A percentile compares a stretch with the other conserved stretches of the same genome.
Evolutionary conservation across 2,888 invertebrate species (phyloP).

Genomic region (Fissipunctia ypsillon): DNA sequence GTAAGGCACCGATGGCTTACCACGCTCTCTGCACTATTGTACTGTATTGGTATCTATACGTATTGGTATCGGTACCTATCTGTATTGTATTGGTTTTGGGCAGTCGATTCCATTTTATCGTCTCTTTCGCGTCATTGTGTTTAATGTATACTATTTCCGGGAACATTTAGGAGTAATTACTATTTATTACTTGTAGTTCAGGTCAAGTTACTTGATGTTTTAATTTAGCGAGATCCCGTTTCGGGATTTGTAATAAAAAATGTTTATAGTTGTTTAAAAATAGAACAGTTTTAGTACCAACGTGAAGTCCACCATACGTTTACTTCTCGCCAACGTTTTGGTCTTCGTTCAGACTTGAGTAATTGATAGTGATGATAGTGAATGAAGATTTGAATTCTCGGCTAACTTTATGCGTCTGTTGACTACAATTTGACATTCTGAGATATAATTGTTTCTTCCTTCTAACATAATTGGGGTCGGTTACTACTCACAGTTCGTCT

Average conservation of each 20-base stretch:
- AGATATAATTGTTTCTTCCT: not conserved
- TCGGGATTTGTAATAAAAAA: slow-evolving; percentile 1
- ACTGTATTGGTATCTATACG: slow-evolving; percentile 9
- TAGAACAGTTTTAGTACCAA: slow-evolving; percentile 36
- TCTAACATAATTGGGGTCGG: too few relatives aligned
- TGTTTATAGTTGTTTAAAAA: slow-evolving; percentile 35
- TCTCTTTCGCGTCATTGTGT: slow-evolving; percentile 38
- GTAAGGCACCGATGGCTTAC: slow-evolving; percentile 13
- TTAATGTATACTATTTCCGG: slow-evolving; percentile 39
- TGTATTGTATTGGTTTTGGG: slow-evolving; percentile 11
- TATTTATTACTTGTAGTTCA: slow-evolving; percentile 34
- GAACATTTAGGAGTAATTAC: slow-evolving; percentile 47
- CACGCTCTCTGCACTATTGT: not conserved
- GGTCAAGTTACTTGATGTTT: slow-evolving; percentile 33
- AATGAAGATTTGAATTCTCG: not conserved
- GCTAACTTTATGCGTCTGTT: not conserved
- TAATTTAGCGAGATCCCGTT: slow-evolving; percentile 21
- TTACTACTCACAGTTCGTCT: too few relatives aligned
- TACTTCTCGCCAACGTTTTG: not conserved
- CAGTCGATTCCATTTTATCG: slow-evolving; percentile 39
- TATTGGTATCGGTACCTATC: not conserved
- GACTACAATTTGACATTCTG: not conserved
- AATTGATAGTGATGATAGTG: not conserved
- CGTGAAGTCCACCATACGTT: slow-evolving; percentile 19
- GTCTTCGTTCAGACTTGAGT: not conserved